Base-by-base conservation (phyloP, 2,797 vertebrate genomes). In the Esox lucius region DNA sequence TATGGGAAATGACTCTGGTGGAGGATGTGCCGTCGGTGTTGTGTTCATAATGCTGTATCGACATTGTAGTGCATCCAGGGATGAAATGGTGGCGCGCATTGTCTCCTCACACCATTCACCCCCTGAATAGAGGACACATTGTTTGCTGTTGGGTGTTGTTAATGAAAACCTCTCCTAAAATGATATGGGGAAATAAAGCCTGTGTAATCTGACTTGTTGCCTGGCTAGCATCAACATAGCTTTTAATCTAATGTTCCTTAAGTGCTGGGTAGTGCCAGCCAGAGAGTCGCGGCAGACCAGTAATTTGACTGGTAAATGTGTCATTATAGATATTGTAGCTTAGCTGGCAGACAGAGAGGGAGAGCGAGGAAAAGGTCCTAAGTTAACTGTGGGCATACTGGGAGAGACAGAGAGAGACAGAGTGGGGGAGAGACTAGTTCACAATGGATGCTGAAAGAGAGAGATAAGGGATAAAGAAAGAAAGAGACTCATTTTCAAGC, bases 231-330 rank as follows among this genome's bases (percentile, higher is more conserved):
- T 87, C 84, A 87, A 78, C 83, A 77, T 80, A 83, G 78, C 82
- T 87, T 87, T 90, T 84, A 82, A 85, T 81, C 81, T 82, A 83
- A 79, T 83, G 86, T 82, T 83, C 84, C 83, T 89, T 87, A 90
- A 84, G 88, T 83, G 56, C 67, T 22, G 70, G 85, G 68, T 85
- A 42, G 66, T 81, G 78, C 69, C 81, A 86, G 86, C 88, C 87
- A 85, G 72, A 81, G 86, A 88, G 85, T 88, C 81, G 82, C 80
- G 74, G 85, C 84, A 90, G 56, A 85, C 86, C 90, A 89, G 87
- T 92, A 86, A 91, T 93, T 91, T 93, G 80, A 86, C 87, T 87
- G 85, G 84, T 91, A 89, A 91, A 92, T 92, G 88, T 93, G 92
- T 92, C 89, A 92, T 93, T 91, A 92, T 77, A 81, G 87, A 82